phyloP scores from a whole-genome alignment of 1,140 invertebrate genomes.

The Lordiphosa mommai region DNA sequence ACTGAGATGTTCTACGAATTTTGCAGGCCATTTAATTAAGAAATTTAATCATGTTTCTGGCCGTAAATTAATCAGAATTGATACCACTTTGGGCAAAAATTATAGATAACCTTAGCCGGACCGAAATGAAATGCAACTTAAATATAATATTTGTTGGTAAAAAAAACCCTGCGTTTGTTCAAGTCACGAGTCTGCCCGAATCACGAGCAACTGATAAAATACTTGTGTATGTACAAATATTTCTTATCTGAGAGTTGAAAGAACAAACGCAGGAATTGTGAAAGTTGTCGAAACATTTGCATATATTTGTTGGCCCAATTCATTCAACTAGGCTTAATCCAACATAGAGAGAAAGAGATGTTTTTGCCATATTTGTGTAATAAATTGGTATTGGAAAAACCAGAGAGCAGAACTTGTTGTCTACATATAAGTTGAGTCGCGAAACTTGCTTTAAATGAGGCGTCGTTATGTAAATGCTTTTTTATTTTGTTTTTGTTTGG shows the following conservation, averaged over 20 bases:
- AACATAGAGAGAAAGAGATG: no score
- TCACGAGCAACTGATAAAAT: slow-evolving; percentile 5
- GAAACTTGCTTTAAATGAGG: slow-evolving; percentile 42
- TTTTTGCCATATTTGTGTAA: slow-evolving; percentile 28
- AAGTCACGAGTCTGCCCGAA: slow-evolving; percentile 2
- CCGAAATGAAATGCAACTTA: no score
- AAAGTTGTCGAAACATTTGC: slow-evolving; percentile 34
- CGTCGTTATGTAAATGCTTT: slow-evolving; percentile 45
- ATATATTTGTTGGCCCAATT: slow-evolving; percentile 43
- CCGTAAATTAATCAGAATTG: no score
- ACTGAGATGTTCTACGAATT: no score
- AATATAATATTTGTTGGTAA: no score
- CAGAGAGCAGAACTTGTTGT: slow-evolving; percentile 23
- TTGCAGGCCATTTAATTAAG: no score
- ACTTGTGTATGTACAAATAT: neutral
- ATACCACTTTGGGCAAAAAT: no score
- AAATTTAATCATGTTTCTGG: no score
- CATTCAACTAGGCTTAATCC: slow-evolving; percentile 6
- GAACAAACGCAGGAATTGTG: slow-evolving; percentile 7
- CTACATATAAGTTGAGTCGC: slow-evolving; percentile 18
- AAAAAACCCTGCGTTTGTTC: no score
- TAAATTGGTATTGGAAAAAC: slow-evolving; percentile 27
- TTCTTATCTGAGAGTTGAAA: neutral
- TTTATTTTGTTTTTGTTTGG: slow-evolving; percentile 26
- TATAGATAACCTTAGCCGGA: no score